A percentile compares a stretch with the other conserved stretches of the same genome.
These are phyloP conservation scores for Tachina fera DNA, from an alignment of 2,888 invertebrate genomes.

Conservation along the genomic window DNA sequence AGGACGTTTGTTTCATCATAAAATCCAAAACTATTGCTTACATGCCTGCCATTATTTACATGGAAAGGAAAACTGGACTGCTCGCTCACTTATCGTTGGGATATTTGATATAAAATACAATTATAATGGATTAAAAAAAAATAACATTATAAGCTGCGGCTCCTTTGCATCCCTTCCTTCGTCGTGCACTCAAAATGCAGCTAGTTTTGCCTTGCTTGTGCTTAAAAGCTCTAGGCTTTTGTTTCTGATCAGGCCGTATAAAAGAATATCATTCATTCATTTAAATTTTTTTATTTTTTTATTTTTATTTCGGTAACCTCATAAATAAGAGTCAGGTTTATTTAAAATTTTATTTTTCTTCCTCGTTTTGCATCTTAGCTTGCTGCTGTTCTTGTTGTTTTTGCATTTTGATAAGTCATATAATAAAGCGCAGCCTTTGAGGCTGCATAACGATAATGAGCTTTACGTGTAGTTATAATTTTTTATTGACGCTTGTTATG, in stretches of 20 bases:
- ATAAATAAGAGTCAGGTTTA: slow-evolving; percentile 67
- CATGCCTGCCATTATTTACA: slow-evolving; percentile 31
- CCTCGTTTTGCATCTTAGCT: neutral
- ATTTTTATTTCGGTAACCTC: slow-evolving; percentile 40
- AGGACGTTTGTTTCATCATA: slow-evolving; percentile 63
- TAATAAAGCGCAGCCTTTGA: slow-evolving; percentile 68
- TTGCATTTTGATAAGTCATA: slow-evolving; percentile 31
- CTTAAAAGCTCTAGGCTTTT: slow-evolving; percentile 63
- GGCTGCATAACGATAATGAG: slow-evolving; percentile 68
- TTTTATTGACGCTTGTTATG: slow-evolving; percentile 71
- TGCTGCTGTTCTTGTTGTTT: slow-evolving; percentile 29
- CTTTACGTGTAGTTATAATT: slow-evolving; percentile 72
- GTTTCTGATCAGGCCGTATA: slow-evolving; percentile 35
- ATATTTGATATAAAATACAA: slow-evolving; percentile 60
- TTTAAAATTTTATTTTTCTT: slow-evolving; percentile 19
- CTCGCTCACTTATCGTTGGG: slow-evolving; percentile 29
- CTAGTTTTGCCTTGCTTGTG: slow-evolving; percentile 16
- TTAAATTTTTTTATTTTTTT: neutral
- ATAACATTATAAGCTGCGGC: slow-evolving; percentile 62
- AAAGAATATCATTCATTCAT: slow-evolving; percentile 48
- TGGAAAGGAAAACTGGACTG: slow-evolving; percentile 23
- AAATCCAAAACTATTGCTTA: slow-evolving; percentile 10
- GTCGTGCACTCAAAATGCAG: slow-evolving; percentile 9
- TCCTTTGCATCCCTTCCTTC: slow-evolving; percentile 61
- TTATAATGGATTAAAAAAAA: slow-evolving; percentile 63